Percentiles rank a stretch among this genome's conserved stretches.
Evolutionary conservation across 2,888 invertebrate species (phyloP).

Genomic region (Clanis bilineata): DNA sequence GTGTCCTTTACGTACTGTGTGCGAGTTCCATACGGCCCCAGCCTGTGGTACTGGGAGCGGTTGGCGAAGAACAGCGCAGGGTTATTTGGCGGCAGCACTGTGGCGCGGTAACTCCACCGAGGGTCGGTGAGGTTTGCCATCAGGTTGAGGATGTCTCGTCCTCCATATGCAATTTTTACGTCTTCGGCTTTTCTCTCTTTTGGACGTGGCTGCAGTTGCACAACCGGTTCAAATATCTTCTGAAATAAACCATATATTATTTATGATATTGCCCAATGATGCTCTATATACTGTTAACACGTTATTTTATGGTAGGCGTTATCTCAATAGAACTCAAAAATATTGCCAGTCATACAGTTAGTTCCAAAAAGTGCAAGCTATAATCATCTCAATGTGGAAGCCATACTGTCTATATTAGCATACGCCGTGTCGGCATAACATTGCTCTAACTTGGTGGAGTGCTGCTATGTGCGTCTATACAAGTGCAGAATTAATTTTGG

Average conservation of each 20-base stretch:
- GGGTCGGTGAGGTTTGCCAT: constrained; percentile 78
- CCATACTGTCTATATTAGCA: constrained; percentile 15
- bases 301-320: constrained; percentile 14
- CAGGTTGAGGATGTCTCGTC: constrained; percentile 83
- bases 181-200: constrained; percentile 62
- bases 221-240: constrained; percentile 72
- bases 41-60: constrained; percentile 83
- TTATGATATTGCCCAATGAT: constrained; percentile 10
- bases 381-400: constrained; percentile 14
- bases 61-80: constrained; percentile 83
- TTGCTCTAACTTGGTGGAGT: constrained; percentile 15
- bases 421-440: not conserved
- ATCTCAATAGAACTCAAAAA: constrained; percentile 15
- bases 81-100: constrained; percentile 80
- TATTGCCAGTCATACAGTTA: constrained; percentile 18
- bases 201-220: constrained; percentile 72
- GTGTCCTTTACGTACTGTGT: constrained; percentile 82
- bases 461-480: constrained; percentile 15
- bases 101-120: constrained; percentile 80
- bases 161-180: constrained; percentile 73
- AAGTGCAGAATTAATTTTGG: constrained; percentile 28
- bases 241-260: constrained; percentile 45
- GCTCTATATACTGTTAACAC: constrained; percentile 9
- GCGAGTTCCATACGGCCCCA: constrained; percentile 79
- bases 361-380: constrained; percentile 11